Evolutionary conservation across 1,140 invertebrate genomes (phyloP), one percentile per base, ranked within the genome.

Genomic region (Drosophila auraria): DNA sequence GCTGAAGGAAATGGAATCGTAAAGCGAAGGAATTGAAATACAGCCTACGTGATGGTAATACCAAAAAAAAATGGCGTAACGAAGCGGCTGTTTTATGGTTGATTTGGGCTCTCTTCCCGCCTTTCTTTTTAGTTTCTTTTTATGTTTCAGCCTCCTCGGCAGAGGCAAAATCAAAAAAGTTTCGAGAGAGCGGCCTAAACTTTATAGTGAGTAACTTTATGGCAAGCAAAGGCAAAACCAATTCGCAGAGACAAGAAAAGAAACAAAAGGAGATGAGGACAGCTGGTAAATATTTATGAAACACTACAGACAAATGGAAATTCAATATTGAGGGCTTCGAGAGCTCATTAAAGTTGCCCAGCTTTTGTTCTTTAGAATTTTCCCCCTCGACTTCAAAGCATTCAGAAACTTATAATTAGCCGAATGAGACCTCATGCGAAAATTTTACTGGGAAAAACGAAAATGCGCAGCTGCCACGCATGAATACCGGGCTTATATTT

Each of bases 1-100:
- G 58, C 69, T 66, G 49, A 47, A 50, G 80, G 50, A 33, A 63
- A 58, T 33, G 25, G 30, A 42, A 47, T 68, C 64, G 58, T 63
- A 38, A 66, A 49, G 56, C 38, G 44, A 36, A 45, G 14, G 51
- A 65, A 51, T 70, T 61, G 47, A 80, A 86, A 71, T 77, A 76
- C 70, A 53, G 77, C 57, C 80, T 81, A 87, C 83, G 83, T 87
- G 83, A 75, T 81, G 66, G 82, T 64, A 80, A 89, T 89, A 83
- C 79, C 42, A 77, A 87, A 66, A 78, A 44, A 30, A 68, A 53
- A 63, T 56, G 58, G 68, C 65, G 51, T 36, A 79, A 61, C 23
- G 15, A 40, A 45, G 57, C 44, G 63, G 62, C 82, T 60, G 63
- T 84, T 74, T 81, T 78, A 82, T 82, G 78, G 61, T 60, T 84